Evolutionary conservation across 2,113 vertebrate genomes (phyloP), one percentile per base, ranked within the genome.

Genomic region (Xiphorhynchus elegans): DNA sequence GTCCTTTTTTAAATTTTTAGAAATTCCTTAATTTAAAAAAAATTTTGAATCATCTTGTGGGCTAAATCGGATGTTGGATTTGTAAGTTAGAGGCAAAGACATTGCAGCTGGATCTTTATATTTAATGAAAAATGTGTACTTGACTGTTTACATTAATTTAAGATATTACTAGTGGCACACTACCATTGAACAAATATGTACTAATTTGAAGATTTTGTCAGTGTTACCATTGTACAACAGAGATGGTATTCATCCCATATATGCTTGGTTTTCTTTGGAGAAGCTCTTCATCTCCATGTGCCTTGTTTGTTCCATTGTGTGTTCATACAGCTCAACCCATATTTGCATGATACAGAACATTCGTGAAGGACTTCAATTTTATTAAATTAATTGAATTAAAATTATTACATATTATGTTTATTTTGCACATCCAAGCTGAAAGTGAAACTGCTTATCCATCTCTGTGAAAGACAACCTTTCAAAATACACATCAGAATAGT

Each of bases 121-220:
- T 77, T 82, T 82, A 1, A 25, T 33, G 17, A 39, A 72, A 60
- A 52, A 62, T 1, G 0, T 24, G 6, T 49, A 19, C 52, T 42
- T 90, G 23, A 25, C 9, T 49, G 39, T 42, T 44, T 62, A 12
- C 8, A 47, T n/a, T 50, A 42, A 82, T 74, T 18, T 72, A 78
- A 67, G 52, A 31, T 69, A 49, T 77, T 63, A 46, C 13, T 17
- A 11, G 26, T 40, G 46, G 9, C 4, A 5, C 15, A n/a, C 29
- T 75, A 12, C 13, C 1, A 0, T 67, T 92, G 46, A 66, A 87
- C 25, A 75, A 29, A 50, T 19, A 8, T 0, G 0, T 20, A 55
- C 3, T 17, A n/a, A 67, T 91, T 33, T 90, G 39, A 82, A 77
- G 72, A 42, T 78, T 46, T 72, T 92, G 18, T 31, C 19, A 3